Evolutionary conservation across 2,113 vertebrate species (phyloP), one percentile per base, ranked within the genome.

Genomic region (Serinus canaria): DNA sequence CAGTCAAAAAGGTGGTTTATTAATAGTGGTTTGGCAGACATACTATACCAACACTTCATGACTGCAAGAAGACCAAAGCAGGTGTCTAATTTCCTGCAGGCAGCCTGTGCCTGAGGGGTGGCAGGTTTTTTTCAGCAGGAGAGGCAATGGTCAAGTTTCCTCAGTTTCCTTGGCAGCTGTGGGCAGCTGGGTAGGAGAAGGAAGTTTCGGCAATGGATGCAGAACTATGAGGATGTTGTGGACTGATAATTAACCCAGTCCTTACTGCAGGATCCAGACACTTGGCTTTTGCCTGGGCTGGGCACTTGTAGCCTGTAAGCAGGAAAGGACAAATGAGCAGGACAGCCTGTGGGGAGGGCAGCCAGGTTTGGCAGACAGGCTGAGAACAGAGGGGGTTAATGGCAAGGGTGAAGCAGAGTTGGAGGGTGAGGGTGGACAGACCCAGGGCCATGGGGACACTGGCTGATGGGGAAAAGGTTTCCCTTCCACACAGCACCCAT

Each of bases 1-100:
- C 64, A 90, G 69, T 80, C 47, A 78, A 73, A 94, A 90, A 83
- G 37, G 49, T 85, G 49, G 67, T 93, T 94, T 96, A 97, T 96
- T 96, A 96, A 95, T 96, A 97, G 93, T 60, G 25, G 10, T 92
- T 95, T 96, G 95, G 87, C 94, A 94, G 89, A 90, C 87, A 90
- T 35, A 44, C 69, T 90, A 83, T 56, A 93, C 89, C 67, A 84
- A 41, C 80, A 31, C 83, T 94, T 80, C 55, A 84, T 66, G 94
- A 74, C 47, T 89, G 47, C 82, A 53, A 90, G 86, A 82, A 80
- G 46, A 67, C 24, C 17, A 8, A 90, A 92, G 88, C 63, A 69
- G 46, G 76, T 95, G 79, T 95, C 95, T 52, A 7, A 58, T 95
- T 91, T 77, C 83, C 69, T 79, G 70, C 73, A 64, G 79, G 43